These are phyloP conservation scores for Pinna nobilis DNA, from an alignment of 1,140 invertebrate species.

Conservation along the genomic window DNA sequence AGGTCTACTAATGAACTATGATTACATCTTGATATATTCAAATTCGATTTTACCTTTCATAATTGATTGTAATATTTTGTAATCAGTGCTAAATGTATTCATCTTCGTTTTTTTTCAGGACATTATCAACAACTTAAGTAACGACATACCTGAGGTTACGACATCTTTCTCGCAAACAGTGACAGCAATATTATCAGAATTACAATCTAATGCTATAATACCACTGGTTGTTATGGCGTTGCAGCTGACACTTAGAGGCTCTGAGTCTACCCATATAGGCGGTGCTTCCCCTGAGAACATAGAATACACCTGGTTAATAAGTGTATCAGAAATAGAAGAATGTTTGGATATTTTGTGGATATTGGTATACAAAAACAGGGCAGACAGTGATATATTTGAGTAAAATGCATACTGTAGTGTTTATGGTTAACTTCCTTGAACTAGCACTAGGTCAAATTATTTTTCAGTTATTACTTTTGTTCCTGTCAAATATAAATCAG, in stretches of 20 bases:
- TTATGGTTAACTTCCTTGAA: too few relatives aligned
- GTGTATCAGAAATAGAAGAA: too few relatives aligned
- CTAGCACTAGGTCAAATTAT: too few relatives aligned
- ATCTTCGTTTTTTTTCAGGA: neutral
- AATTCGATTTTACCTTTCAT: too few relatives aligned
- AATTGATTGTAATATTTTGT: neutral
- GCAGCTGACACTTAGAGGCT: neutral
- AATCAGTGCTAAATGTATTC: neutral
- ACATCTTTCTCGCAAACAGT: constrained; percentile 16
- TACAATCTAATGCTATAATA: neutral
- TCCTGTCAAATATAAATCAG: neutral
- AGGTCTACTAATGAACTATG: too few relatives aligned
- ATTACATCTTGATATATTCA: too few relatives aligned
- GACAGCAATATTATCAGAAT: constrained; percentile 5
- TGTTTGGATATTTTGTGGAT: too few relatives aligned
- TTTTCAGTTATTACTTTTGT: too few relatives aligned
- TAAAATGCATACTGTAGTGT: neutral
- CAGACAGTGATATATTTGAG: too few relatives aligned
- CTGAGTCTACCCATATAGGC: neutral
- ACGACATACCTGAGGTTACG: neutral
- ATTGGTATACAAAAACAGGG: neutral
- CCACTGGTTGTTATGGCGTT: neutral
- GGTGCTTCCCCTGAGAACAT: neutral
- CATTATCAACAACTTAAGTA: neutral
- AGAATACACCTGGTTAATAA: too few relatives aligned